These are phyloP conservation scores for Epizoanthus rinbou DNA, from an alignment of 92 coral and sea anemone genomes.

Conservation along the genomic window DNA sequence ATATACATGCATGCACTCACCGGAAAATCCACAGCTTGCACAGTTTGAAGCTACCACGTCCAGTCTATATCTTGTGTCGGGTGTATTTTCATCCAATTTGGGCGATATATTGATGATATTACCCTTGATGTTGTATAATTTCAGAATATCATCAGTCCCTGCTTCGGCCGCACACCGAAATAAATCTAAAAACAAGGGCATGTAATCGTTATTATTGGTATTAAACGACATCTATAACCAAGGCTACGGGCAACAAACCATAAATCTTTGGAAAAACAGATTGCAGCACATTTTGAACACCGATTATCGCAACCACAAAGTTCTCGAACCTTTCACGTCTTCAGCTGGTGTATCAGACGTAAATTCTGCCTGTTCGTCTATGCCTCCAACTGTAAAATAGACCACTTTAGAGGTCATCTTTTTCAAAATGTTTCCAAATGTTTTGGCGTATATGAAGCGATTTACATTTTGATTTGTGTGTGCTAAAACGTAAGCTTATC, in stretches of 20 bases:
- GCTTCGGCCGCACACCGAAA: conserved; percentile 93
- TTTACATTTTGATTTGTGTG: conserved; percentile 46
- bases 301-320: not conserved
- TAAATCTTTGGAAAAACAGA: too few species aligned
- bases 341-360: conserved; percentile 73
- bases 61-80: conserved; percentile 73
- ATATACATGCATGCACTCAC: conserved; percentile 40
- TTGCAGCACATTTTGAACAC: too few species aligned
- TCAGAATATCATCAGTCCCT: conserved; percentile 80
- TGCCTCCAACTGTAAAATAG: conserved; percentile 83
- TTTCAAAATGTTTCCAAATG: conserved; percentile 19
- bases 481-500: not conserved
- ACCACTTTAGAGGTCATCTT: conserved; percentile 84
- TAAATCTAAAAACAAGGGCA: conserved; percentile 53
- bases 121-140: conserved; percentile 83
- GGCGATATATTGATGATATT: conserved; percentile 83
- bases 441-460: conserved; percentile 17
- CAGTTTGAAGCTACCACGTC: conserved; percentile 90
- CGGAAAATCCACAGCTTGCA: conserved; percentile 80
- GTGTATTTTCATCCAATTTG: conserved; percentile 72
- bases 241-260: conserved; percentile 18
- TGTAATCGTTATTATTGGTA: not conserved
- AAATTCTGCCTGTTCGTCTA: conserved; percentile 83
- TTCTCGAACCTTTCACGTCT: conserved; percentile 74
- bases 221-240: not conserved